Evolutionary conservation across 2,113 vertebrate species (phyloP).

Genomic region (Stegastes partitus): DNA sequence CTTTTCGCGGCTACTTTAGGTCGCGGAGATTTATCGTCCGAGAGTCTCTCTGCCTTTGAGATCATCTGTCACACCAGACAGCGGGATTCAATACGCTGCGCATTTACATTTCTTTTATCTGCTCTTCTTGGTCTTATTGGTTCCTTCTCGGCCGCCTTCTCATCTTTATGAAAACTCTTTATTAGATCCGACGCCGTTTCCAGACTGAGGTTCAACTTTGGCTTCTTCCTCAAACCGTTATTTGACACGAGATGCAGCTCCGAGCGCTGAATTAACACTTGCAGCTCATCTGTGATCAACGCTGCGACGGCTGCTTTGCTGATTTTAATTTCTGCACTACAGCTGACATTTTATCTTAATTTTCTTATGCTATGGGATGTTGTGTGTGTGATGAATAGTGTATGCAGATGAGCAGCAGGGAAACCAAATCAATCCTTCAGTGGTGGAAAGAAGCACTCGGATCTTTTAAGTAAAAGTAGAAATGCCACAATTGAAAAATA

Average conservation of each 20-base stretch:
- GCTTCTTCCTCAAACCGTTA: neutral
- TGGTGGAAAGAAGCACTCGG: too few species aligned
- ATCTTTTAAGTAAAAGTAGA: too few species aligned
- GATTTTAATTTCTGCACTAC: too few species aligned
- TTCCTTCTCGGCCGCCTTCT: neutral
- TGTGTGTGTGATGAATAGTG: too few species aligned
- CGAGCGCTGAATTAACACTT: neutral
- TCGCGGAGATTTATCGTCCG: constrained; percentile 12
- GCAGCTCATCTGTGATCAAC: neutral
- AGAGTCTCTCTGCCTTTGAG: constrained; percentile 2
- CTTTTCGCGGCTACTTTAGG: constrained; percentile 6
- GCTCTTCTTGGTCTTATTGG: constrained; percentile 4
- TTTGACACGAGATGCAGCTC: neutral
- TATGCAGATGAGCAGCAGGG: too few species aligned
- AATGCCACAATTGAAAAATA: too few species aligned
- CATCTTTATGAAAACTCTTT: neutral
- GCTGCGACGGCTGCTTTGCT: neutral
- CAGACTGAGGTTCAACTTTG: constrained; percentile 1
- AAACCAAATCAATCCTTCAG: too few species aligned
- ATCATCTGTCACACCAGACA: constrained; percentile 19
- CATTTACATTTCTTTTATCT: constrained; percentile 11
- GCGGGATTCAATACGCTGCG: neutral
- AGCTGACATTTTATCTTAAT: too few species aligned
- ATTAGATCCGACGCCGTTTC: constrained; percentile 2
- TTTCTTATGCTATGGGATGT: too few species aligned